Evolutionary conservation across 2,888 invertebrate species (phyloP), one percentile per base, ranked within the genome.

Genomic region (Sinohyriopsis cumingii): DNA sequence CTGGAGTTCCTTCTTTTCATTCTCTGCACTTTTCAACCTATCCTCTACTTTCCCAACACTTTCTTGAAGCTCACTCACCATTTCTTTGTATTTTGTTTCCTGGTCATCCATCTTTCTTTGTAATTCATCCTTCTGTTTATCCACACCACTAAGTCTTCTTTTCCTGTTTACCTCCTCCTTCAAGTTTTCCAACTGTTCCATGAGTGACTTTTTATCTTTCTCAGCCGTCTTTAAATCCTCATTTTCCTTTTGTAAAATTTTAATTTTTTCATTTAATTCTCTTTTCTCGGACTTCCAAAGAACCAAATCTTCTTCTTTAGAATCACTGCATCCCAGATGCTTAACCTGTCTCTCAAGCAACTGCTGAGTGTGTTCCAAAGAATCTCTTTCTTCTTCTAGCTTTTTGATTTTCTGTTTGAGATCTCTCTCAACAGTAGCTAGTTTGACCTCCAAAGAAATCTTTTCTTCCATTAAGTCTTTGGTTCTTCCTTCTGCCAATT

Each of bases 171-270:
- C 57, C 45, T 67, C 55, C 63, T 76, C 72, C 59, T 74, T 69
- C 19, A 68, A 55, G 7, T 69, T 69, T 15, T 68, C 57, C 92
- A 81, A 22, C 62, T 74, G 68, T 68, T 80, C 75, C 56, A 81
- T 79, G 25, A 78, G 61, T 53, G 45, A 45, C 15, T 3, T 15
- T 45, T 45, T 45, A 12, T 45, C 56, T 22, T 57, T 75, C 5
- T 92, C 82, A 74, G 91, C 90, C 71, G 88, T 90, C 64, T 91
- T 87, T 15, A 28, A 91, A 88, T 81, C 93, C 92, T 77, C 63
- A 60, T 78, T 70, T 59, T 77, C 64, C 57, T 71, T 63, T 33
- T 69, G 68, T 56, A 65, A 63, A n/a, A 56, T 59, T 22, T 65
- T 63, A 5, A 57, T 25, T 61, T 60, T 56, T n/a, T n/a, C 22